Evolutionary conservation across 1,140 invertebrate species (phyloP).

Genomic region (Plodia interpunctella): DNA sequence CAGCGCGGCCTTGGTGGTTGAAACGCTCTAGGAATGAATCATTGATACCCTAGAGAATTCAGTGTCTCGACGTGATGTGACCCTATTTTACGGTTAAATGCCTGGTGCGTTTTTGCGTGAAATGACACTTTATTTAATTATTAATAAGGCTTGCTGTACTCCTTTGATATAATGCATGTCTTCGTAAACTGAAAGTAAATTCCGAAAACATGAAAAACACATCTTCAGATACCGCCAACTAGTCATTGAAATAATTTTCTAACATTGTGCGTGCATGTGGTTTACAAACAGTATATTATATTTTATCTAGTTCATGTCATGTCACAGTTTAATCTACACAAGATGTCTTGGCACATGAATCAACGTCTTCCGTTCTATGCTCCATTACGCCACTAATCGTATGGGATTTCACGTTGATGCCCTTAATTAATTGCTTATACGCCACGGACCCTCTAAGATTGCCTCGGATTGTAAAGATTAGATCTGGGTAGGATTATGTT

Average conservation of each 20-base stretch:
- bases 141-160: too few species aligned
- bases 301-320: background rate
- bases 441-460: constrained; percentile 20
- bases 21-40: too few species aligned
- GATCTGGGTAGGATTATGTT: constrained; percentile 6
- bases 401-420: constrained; percentile 51
- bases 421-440: constrained; percentile 50
- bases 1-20: too few species aligned
- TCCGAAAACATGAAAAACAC: too few species aligned
- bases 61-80: constrained; percentile 22
- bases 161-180: too few species aligned
- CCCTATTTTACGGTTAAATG: constrained; percentile 40
- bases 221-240: too few species aligned
- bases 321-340: background rate
- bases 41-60: constrained; percentile 10
- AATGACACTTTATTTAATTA: too few species aligned
- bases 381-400: constrained; percentile 62
- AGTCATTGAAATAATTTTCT: too few species aligned
- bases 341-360: constrained; percentile 28
- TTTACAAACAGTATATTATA: background rate
- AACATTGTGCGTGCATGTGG: too few species aligned
- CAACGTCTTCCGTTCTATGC: constrained; percentile 36
- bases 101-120: constrained; percentile 21
- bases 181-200: too few species aligned
- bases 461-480: constrained; percentile 20